Conservation (phyloP, 2,797 vertebrate species). For the Macroramphosus scolopax region DNA sequence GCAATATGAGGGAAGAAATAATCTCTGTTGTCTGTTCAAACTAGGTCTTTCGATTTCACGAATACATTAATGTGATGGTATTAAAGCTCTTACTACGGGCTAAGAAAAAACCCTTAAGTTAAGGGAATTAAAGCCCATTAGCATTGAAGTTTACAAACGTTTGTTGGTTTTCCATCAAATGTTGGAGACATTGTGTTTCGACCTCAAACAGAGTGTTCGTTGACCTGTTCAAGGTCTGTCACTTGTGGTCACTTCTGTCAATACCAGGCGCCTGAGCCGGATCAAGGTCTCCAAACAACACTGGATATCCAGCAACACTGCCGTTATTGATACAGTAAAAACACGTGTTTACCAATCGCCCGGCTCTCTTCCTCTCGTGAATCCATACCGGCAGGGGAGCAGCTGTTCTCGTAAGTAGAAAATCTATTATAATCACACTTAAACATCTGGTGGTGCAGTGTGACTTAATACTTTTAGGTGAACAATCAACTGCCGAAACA, state of each 20-base stretch:
- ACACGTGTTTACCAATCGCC: neutral
- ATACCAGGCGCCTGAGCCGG: neutral
- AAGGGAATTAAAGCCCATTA: no score
- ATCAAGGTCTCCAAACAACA: conserved; percentile 18
- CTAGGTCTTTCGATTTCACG: no score
- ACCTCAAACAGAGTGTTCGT: neutral
- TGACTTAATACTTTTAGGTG: conserved; percentile 13
- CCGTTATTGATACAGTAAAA: conserved; percentile 33
- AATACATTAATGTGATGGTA: no score
- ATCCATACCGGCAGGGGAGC: conserved; percentile 46
- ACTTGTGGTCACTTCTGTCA: conserved; percentile 6
- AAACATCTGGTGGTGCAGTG: conserved; percentile 23
- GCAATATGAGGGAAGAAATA: no score
- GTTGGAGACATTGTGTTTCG: neutral
- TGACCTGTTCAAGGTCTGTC: neutral
- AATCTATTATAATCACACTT: conserved; percentile 30
- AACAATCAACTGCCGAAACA: neutral
- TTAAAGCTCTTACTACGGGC: no score
- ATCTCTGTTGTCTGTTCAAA: no score
- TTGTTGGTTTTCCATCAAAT: conserved; percentile 4
- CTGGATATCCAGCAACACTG: conserved; percentile 3
- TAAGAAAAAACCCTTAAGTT: no score
- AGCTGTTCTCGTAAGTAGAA: conserved; percentile 24
- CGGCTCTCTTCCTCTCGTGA: conserved; percentile 9
- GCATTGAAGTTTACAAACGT: no score